Conservation (phyloP, 2,113 vertebrate genomes). For the Albula glossodonta region DNA sequence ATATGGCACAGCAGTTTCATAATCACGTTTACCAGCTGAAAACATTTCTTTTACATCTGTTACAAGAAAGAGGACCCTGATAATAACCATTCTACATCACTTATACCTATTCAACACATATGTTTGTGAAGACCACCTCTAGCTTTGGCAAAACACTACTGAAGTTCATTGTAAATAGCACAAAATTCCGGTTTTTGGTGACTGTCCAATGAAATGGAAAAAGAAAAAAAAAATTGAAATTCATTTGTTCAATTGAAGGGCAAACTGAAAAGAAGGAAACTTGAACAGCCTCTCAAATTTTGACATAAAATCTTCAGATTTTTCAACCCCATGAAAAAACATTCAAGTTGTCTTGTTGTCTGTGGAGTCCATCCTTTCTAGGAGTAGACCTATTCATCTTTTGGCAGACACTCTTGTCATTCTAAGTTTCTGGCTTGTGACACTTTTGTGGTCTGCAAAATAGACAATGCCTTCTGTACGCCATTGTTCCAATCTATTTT, state of each 20-base stretch:
- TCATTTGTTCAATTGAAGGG: background rate
- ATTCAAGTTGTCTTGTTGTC: slow-evolving; percentile 27
- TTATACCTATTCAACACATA: too few species aligned
- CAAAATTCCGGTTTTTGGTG: too few species aligned
- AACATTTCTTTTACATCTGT: too few species aligned
- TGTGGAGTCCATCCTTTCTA: slow-evolving; percentile 38
- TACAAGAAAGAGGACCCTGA: too few species aligned
- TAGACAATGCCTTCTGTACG: slow-evolving; percentile 53
- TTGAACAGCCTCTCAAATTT: background rate
- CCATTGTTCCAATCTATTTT: slow-evolving; percentile 55
- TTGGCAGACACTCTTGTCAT: slow-evolving; percentile 49
- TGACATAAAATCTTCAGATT: background rate
- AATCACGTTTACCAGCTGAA: too few species aligned
- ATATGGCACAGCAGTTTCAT: too few species aligned
- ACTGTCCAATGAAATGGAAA: too few species aligned
- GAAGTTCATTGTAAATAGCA: too few species aligned
- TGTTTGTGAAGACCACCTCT: too few species aligned
- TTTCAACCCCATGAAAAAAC: background rate
- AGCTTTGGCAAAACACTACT: too few species aligned
- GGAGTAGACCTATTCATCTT: slow-evolving; percentile 40
- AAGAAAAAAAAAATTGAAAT: too few species aligned
- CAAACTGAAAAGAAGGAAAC: background rate
- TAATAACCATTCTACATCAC: too few species aligned
- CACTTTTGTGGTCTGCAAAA: slow-evolving; percentile 48
- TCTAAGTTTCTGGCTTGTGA: slow-evolving; percentile 45